Evolutionary conservation across 2,888 invertebrate species (phyloP), one percentile per base, ranked within the genome.

Genomic region (Cephus pygmeus): DNA sequence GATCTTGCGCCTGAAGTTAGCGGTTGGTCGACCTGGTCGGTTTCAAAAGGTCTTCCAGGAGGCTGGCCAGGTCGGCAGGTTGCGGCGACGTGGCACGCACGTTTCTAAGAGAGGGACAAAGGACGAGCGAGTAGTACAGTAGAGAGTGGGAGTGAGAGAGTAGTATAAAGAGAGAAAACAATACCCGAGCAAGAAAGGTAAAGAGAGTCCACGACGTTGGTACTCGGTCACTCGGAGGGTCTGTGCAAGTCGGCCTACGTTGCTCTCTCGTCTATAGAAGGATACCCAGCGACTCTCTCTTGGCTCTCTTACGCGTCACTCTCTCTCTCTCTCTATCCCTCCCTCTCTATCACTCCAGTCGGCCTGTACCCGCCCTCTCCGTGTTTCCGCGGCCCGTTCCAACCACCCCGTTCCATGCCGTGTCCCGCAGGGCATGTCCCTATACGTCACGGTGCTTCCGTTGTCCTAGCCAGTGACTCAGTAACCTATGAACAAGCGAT

Each of bases 351-450:
- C 74, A 35, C 77, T 35, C 68, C 76, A 56, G 40, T 74, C 75
- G 73, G 73, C 36, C 33, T 36, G 88, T 88, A 87, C 88, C 90
- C 90, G 90, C 90, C 90, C 90, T 90, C 89, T 90, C 87, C 90
- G 89, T 90, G 90, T 90, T 90, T 88, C 90, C 90, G 90, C 88
- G 90, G 90, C 89, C 90, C 91, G 88, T 89, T 90, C 89, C 90
- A 88, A 90, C 91, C 89, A 88, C 89, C 89, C 90, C 88, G 87
- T 89, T 89, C 88, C 89, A 87, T 87, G 85, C 89, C 88, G 87
- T 90, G 90, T 90, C 90, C 90, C 90, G 90, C 89, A 88, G 91
- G 90, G 90, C 90, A 90, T 91, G 91, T 91, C 90, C 90, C 88
- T 88, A 86, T 87, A 79, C 80, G 79, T 34, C 73, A 71, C 79